These are phyloP conservation scores for Polyergus mexicanus DNA, from an alignment of 1,140 invertebrate genomes.

Conservation along the genomic window DNA sequence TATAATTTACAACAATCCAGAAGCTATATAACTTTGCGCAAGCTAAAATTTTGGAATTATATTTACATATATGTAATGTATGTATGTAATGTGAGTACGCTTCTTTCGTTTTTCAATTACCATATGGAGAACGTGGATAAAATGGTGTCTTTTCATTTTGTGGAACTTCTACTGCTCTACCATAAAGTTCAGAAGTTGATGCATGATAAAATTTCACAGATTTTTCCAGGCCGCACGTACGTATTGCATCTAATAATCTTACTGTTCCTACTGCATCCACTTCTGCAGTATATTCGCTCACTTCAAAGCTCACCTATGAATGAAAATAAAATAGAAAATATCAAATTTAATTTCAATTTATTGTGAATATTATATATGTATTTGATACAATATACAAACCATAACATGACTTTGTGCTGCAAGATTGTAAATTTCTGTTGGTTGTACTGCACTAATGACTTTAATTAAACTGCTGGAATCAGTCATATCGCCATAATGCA, in stretches of 20 bases:
- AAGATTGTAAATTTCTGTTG: slow-evolving; percentile 99
- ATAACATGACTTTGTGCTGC: slow-evolving; percentile 99
- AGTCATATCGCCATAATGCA: slow-evolving; percentile 99
- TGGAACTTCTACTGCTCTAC: slow-evolving; percentile 98
- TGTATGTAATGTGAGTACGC: slow-evolving; percentile 6
- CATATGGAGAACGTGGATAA: slow-evolving; percentile 99
- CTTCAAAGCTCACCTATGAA: slow-evolving; percentile 95
- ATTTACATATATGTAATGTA: background rate
- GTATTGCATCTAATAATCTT: slow-evolving; percentile 97
- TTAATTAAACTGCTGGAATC: slow-evolving; percentile 99
- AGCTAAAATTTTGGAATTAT: slow-evolving; percentile 88
- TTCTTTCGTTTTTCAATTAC: slow-evolving; percentile 86
- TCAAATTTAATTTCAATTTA: background rate
- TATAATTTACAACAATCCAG: slow-evolving; percentile 99
- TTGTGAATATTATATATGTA: slow-evolving; percentile 37
- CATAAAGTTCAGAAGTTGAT: slow-evolving; percentile 99
- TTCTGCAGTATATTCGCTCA: slow-evolving; percentile 99
- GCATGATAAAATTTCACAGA: slow-evolving; percentile 98
- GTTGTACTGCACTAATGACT: slow-evolving; percentile 94
- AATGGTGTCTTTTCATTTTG: slow-evolving; percentile 99
- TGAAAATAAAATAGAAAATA: slow-evolving; percentile 14
- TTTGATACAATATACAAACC: slow-evolving; percentile 87
- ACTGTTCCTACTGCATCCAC: slow-evolving; percentile 99
- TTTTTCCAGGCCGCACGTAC: slow-evolving; percentile 95
- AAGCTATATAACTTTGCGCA: slow-evolving; percentile 99